Conservation (phyloP, 2,113 vertebrate species). For the Entomyzon cyanotis region DNA sequence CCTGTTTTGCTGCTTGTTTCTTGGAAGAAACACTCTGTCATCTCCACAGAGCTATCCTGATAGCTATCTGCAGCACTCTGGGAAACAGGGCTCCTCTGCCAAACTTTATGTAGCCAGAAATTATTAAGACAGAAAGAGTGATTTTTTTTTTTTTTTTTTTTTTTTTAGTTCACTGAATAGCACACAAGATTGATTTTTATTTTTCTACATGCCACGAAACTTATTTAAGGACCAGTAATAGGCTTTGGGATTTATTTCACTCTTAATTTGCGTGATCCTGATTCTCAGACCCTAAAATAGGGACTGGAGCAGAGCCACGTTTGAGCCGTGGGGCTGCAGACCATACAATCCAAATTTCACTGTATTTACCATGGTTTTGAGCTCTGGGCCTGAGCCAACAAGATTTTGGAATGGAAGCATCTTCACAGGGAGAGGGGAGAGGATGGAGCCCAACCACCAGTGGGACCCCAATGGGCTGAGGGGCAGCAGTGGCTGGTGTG, state of each 20-base stretch:
- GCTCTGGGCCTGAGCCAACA: not conserved
- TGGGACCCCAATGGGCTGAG: not conserved
- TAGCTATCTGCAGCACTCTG: not conserved
- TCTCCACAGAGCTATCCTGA: not conserved
- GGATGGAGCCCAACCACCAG: not conserved
- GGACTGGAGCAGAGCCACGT: not conserved
- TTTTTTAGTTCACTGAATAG: not conserved
- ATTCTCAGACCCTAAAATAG: not conserved
- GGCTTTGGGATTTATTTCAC: not conserved
- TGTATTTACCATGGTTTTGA: not conserved
- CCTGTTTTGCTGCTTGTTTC: not conserved
- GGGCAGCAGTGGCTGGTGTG: not conserved
- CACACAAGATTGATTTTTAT: not conserved
- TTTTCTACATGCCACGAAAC: not conserved
- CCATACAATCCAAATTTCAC: not conserved
- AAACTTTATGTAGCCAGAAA: not conserved
- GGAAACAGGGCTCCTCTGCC: not conserved
- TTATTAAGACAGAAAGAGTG: not conserved
- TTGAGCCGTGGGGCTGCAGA: not conserved
- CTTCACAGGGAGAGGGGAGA: not conserved
- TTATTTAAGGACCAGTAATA: not conserved
- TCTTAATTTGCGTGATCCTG: not conserved
- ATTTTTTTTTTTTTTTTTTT: not conserved
- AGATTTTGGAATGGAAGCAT: not conserved
- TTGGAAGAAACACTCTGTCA: slow-evolving; percentile 1